Percentiles rank a stretch among this genome's conserved stretches.
Conservation (phyloP, 2,113 vertebrate species). For the Eulacestoma nigropectus region DNA sequence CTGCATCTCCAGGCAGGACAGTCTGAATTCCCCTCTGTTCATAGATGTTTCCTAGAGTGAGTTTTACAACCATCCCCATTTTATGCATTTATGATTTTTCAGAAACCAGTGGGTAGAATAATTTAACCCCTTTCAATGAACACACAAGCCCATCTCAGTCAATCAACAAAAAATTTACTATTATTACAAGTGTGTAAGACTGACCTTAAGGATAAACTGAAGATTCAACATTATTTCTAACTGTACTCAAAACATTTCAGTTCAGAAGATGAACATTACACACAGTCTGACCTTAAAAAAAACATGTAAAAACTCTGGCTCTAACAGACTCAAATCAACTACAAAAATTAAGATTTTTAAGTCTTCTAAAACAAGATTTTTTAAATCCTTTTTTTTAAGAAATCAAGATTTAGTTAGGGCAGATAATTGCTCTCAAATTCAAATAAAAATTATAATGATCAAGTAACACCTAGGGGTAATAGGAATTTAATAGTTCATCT, state of each 20-base stretch:
- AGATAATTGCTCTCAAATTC: neutral
- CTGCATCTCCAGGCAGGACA: neutral
- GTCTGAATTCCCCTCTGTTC: neutral
- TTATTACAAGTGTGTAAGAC: neutral
- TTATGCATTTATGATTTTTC: neutral
- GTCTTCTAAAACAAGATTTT: neutral
- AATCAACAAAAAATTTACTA: neutral
- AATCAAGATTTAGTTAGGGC: neutral
- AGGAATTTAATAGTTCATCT: neutral
- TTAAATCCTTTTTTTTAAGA: neutral
- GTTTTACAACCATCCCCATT: neutral
- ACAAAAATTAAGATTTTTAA: neutral
- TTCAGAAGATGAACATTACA: neutral
- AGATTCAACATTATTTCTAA: neutral
- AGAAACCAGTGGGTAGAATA: neutral
- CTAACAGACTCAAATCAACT: neutral
- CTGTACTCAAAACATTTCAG: neutral
- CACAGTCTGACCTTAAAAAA: neutral
- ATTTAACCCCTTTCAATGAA: neutral
- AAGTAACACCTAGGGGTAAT: neutral
- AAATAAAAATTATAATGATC: neutral
- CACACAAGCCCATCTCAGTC: neutral
- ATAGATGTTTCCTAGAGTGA: neutral
- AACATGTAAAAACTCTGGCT: neutral
- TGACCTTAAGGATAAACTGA: neutral